These are phyloP conservation scores for Caenorhabditis inopinata DNA, from an alignment of 1,140 invertebrate genomes.

Conservation along the genomic window DNA sequence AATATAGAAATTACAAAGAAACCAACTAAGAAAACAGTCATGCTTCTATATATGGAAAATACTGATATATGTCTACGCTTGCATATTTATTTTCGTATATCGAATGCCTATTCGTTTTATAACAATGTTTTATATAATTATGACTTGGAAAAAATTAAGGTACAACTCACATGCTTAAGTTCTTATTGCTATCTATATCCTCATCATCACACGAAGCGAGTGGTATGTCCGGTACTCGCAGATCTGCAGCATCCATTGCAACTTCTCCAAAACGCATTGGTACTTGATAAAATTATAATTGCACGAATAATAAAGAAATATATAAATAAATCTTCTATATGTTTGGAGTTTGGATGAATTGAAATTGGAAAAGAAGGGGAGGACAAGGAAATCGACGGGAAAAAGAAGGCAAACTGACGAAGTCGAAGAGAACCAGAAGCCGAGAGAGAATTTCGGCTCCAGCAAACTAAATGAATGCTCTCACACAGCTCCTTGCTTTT, in stretches of 20 bases:
- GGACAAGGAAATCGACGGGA: neutral
- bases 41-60: too few species aligned
- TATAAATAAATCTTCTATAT: too few species aligned
- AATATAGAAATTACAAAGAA: too few species aligned
- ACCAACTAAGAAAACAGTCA: too few species aligned
- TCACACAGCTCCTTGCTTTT: neutral
- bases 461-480: constrained; percentile 29
- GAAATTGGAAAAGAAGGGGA: neutral
- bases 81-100: too few species aligned
- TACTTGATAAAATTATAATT: neutral
- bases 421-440: neutral
- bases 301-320: neutral
- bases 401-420: constrained; percentile 25
- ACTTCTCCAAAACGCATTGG: constrained; percentile 18
- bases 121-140: too few species aligned
- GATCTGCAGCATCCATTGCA: constrained; percentile 11
- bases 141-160: too few species aligned
- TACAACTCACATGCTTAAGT: neutral
- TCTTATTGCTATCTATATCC: constrained; percentile 18
- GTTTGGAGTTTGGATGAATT: neutral
- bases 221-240: constrained; percentile 24
- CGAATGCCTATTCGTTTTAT: too few species aligned
- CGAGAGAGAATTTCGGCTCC: neutral
- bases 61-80: too few species aligned
- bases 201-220: constrained; percentile 24